A percentile compares a stretch with the other conserved stretches of the same genome.
Evolutionary conservation across 1,140 invertebrate genomes (phyloP).

Genomic region (Drosophila insularis): DNA sequence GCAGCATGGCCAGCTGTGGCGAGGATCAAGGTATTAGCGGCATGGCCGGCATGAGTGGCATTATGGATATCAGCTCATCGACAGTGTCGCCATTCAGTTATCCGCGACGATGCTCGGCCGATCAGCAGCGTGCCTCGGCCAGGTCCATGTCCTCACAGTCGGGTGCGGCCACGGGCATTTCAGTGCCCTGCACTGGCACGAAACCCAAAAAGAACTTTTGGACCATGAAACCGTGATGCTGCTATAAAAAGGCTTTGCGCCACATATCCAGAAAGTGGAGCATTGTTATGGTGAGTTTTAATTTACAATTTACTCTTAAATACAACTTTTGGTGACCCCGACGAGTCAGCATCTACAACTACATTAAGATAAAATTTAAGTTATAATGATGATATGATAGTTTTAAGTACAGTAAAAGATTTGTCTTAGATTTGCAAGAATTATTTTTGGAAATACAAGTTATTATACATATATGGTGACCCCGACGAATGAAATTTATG

Average conservation of each 20-base stretch:
- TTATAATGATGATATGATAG: too few relatives aligned
- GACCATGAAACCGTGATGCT: constrained; percentile 82
- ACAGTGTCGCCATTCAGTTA: constrained; percentile 69
- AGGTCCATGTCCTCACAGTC: constrained; percentile 45
- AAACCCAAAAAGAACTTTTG: constrained; percentile 81
- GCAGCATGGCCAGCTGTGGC: constrained; percentile 75
- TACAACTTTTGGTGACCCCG: too few relatives aligned
- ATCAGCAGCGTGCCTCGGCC: constrained; percentile 66
- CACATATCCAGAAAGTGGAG: constrained; percentile 78
- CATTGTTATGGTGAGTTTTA: constrained; percentile 77
- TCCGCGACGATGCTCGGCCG: constrained; percentile 66
- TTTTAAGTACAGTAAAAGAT: too few relatives aligned
- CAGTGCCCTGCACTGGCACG: constrained; percentile 61
- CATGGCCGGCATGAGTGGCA: constrained; percentile 36
- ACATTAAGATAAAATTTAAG: too few relatives aligned
- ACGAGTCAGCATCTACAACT: too few relatives aligned
- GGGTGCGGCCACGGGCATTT: constrained; percentile 18
- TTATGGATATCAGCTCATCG: constrained; percentile 8
- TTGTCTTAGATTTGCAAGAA: too few relatives aligned
- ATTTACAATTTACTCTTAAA: neutral
- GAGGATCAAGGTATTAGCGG: constrained; percentile 76
- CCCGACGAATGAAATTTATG: too few relatives aligned
- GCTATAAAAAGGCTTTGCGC: constrained; percentile 76
- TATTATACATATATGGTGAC: too few relatives aligned
- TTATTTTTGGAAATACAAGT: too few relatives aligned